Base-by-base conservation (phyloP, 2,113 vertebrate genomes). In the Chascanopsetta lugubris region DNA sequence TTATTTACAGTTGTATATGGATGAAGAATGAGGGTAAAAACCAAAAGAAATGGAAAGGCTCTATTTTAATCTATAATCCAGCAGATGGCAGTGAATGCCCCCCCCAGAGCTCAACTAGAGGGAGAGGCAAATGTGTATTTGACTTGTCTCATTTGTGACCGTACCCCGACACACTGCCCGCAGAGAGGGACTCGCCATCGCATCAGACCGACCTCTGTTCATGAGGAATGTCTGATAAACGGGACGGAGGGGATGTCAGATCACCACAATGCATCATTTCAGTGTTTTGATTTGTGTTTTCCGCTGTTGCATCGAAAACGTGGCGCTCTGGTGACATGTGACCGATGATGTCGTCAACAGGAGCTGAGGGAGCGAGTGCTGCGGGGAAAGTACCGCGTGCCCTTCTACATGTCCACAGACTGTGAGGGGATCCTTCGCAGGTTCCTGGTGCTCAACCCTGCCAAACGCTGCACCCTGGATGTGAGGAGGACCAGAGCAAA, bases 331-430 rank as follows among this genome's bases (percentile, higher is more conserved):
- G 9, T 53, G 36, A 48, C 20, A 13, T 54, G 18, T n/a, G 10
- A 12, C 42, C 34, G 8, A 12, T 25, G 4, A 11, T 61, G 10
- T 66, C 49, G 4, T 32, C 73, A 51, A 0, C 85, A 97, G 96
- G 96, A 98, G 89, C 90, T 98, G 74, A 93, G 96, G 63, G 96
- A 98, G 83, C 93, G 96, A 0, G 96, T 98, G 65, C 91, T 98
- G 71, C 91, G 96, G 72, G 96, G 96, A 13, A 98, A 98, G 86
- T 98, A 98, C 89, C 93, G 96, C 0, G 94, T 98, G 53, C 96
- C 96, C 26, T 98, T 98, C 69, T 98, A 98, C 82, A 98, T 98
- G 96, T 96, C 95, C 54, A 98, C 96, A 0, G 96, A 98, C 83
- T 98, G 96, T 7, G 96, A 98, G 88, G 96, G 94, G 69, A 95